phyloP scores from a whole-genome alignment of 2,888 invertebrate genomes.

The Zaprionus lineosus region DNA sequence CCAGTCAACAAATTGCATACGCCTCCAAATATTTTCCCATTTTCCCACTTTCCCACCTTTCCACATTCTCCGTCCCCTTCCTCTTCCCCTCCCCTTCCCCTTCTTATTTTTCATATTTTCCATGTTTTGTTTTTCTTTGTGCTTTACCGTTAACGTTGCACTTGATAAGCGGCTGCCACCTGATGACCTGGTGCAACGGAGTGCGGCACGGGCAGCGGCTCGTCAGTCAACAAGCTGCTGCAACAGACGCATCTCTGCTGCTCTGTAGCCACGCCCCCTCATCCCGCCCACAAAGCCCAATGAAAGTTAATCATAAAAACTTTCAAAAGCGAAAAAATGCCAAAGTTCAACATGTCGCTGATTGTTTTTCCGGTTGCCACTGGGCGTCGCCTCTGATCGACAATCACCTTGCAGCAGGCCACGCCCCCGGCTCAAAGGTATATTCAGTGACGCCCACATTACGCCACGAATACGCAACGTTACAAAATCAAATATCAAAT shows the following conservation, averaged over 20 bases:
- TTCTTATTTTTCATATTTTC: slow-evolving; percentile 9
- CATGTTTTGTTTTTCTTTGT: slow-evolving; percentile 16
- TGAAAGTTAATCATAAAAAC: slow-evolving; percentile 41
- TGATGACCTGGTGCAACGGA: not conserved
- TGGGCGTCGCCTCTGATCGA: slow-evolving; percentile 1
- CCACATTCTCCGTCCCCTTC: not conserved
- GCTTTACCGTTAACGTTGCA: slow-evolving; percentile 30
- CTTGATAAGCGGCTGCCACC: slow-evolving; percentile 30
- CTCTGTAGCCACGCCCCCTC: too few species aligned
- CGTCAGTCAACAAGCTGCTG: slow-evolving; percentile 22
- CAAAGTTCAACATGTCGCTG: slow-evolving; percentile 36
- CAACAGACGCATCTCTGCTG: slow-evolving; percentile 12
- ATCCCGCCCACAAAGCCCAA: too few species aligned
- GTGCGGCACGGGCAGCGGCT: not conserved
- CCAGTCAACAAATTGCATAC: slow-evolving; percentile 64
- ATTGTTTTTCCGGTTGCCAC: slow-evolving; percentile 24
- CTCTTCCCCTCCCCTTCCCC: not conserved
- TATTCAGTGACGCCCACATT: too few species aligned
- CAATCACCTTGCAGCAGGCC: slow-evolving; percentile 2
- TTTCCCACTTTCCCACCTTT: not conserved
- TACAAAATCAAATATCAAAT: too few species aligned
- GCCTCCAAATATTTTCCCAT: slow-evolving; percentile 31
- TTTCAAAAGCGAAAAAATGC: slow-evolving; percentile 11
- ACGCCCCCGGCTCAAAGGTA: too few species aligned
- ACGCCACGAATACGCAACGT: too few species aligned